These are phyloP conservation scores for Rhopalosiphum padi DNA, from an alignment of 1,140 invertebrate genomes.

Conservation along the genomic window DNA sequence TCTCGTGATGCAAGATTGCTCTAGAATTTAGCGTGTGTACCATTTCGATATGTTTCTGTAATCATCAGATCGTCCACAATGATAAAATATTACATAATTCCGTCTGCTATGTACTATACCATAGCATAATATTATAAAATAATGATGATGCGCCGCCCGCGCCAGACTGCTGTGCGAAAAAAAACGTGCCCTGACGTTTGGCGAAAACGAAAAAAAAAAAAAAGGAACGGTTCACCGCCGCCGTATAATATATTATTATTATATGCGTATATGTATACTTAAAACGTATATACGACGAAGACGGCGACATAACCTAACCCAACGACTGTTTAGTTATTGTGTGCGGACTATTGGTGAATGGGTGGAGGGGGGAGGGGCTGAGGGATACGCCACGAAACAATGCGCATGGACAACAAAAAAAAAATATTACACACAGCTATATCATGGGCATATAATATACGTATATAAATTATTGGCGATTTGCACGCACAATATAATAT, in stretches of 20 bases:
- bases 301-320: constrained; percentile 28
- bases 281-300: neutral
- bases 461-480: neutral
- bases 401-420: neutral
- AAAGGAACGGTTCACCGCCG: neutral
- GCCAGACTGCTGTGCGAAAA: neutral
- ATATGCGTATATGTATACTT: neutral
- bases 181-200: neutral
- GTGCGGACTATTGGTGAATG: neutral
- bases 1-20: too few species aligned
- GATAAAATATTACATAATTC: neutral
- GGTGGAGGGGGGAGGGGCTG: too few species aligned
- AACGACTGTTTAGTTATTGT: neutral
- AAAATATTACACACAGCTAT: neutral
- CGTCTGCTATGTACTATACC: neutral
- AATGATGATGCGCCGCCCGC: too few species aligned
- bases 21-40: too few species aligned
- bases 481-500: constrained; percentile 19
- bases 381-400: neutral
- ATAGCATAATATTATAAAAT: neutral
- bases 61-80: too few species aligned
- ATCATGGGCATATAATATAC: neutral
- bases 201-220: neutral
- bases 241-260: neutral
- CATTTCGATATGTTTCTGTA: too few species aligned